phyloP scores from a whole-genome alignment of 2,797 vertebrate species.

The Champsocephalus gunnari region DNA sequence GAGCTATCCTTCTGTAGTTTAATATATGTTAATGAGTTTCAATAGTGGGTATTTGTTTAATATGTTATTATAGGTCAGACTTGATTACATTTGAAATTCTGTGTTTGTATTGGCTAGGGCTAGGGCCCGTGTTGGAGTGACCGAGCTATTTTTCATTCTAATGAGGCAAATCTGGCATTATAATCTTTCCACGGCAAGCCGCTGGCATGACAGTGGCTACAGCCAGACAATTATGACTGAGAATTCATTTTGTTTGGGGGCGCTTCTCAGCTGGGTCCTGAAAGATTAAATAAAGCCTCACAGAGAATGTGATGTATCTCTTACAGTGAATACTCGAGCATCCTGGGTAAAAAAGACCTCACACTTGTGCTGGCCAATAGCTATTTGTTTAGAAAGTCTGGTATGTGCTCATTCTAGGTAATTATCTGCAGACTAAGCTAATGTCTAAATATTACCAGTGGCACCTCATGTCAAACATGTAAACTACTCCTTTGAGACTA shows the following conservation, averaged over 20 bases:
- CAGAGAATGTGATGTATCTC: slow-evolving; percentile 11
- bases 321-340: slow-evolving; percentile 17
- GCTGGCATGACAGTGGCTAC: slow-evolving; percentile 18
- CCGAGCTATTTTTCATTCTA: slow-evolving; percentile 35
- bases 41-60: slow-evolving; percentile 4
- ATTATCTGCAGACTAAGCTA: not conserved
- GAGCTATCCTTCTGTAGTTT: slow-evolving; percentile 6
- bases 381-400: slow-evolving; percentile 1
- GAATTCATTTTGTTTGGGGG: slow-evolving; percentile 17
- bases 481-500: slow-evolving; percentile 12
- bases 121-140: not conserved
- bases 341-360: not conserved
- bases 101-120: not conserved
- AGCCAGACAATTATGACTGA: slow-evolving; percentile 29
- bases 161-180: slow-evolving; percentile 29
- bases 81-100: not conserved
- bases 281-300: slow-evolving; percentile 31
- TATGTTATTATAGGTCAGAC: not conserved
- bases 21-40: not conserved
- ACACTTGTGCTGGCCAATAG: not conserved
- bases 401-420: not conserved
- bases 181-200: slow-evolving; percentile 19
- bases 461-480: slow-evolving; percentile 14
- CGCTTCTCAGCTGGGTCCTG: slow-evolving; percentile 25
- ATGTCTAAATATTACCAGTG: not conserved